Evolutionary conservation across 2,797 vertebrate species (phyloP), one percentile per base, ranked within the genome.

Genomic region (Hippopotamyrus pictus): DNA sequence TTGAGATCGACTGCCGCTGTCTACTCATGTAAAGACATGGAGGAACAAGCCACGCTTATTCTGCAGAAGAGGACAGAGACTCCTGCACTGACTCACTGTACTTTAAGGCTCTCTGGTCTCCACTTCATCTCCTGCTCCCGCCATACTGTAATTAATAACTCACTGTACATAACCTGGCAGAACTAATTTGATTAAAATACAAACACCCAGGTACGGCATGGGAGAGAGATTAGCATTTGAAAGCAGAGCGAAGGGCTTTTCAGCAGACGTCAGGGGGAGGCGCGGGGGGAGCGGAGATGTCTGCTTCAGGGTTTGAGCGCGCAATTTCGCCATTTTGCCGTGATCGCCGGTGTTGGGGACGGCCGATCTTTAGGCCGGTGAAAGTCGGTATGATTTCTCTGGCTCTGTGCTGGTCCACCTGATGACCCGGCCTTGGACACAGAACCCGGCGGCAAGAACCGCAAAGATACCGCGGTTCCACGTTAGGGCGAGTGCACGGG

Each of bases 151-250:
- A 84, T 84, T 84, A 84, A 84, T 84, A 44, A 48, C 48, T 84
- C 48, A 51, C 82, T 84, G 82, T 84, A 84, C 48, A 84, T 84
- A 84, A 84, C 82, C 82, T 83, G 46, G 46, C 53, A 87, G 50
- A 57, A 59, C 57, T 87, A 59, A 87, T 57, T 29, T 59, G 14
- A 41, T 41, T 87, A 41, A 87, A 44, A 79, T 44, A 79, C 73
- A 79, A 79, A 44, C 73, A 79, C 73, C 41, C 19, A 79, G 37
- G 41, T 44, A 79, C 41, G 6, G 41, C 33, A 79, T 41, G 37
- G 73, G 41, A 41, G 73, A 79, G 37, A 44, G 73, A 41, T 44
- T 73, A 73, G 65, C 65, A 33, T 73, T 73, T 33, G 65, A 73
- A 73, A 73, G 65, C 29, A 73, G 65, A 73, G 65, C 17, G 65